phyloP scores from a whole-genome alignment of 2,113 vertebrate species.

The Agapornis roseicollis region DNA sequence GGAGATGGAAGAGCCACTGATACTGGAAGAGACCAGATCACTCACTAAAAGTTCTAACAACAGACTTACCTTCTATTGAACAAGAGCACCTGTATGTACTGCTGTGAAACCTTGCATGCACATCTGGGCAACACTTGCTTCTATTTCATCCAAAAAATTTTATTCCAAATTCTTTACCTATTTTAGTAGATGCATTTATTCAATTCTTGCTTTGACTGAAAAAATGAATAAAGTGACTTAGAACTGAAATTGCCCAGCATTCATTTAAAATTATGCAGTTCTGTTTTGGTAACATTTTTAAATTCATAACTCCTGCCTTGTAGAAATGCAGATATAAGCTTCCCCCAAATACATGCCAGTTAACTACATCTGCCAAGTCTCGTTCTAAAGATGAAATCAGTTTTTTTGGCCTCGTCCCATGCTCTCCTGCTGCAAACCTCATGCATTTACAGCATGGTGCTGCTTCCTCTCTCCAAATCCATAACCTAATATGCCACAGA shows the following conservation, averaged over 20 bases:
- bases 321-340: neutral
- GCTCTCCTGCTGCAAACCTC: neutral
- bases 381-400: neutral
- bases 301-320: neutral
- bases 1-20: neutral
- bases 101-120: neutral
- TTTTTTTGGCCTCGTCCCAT: neutral
- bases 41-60: neutral
- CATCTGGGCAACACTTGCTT: neutral
- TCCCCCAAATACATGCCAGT: neutral
- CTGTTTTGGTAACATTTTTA: neutral
- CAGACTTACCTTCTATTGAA: neutral
- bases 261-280: neutral
- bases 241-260: neutral
- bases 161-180: neutral
- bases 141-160: neutral
- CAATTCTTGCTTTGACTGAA: neutral
- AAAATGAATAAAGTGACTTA: neutral
- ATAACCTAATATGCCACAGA: neutral
- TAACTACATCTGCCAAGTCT: neutral
- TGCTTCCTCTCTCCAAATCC: neutral
- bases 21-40: neutral
- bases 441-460: neutral
- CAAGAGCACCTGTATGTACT: neutral
- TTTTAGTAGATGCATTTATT: neutral